Conservation (phyloP, 2,888 invertebrate genomes). For the Acrocyrtus sp. region DNA sequence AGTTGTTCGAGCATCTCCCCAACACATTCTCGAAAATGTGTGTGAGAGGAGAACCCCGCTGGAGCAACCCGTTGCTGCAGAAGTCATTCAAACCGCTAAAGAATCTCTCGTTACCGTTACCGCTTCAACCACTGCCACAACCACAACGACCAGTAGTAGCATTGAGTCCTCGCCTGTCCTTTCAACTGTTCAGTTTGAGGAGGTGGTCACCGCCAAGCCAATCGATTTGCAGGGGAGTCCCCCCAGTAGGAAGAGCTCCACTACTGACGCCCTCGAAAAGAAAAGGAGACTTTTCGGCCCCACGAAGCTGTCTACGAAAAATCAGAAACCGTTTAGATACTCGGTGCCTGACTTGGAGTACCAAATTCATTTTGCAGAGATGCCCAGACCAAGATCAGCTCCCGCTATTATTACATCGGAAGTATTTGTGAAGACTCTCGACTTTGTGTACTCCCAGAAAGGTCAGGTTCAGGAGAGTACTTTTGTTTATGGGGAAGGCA, state of each 20-base stretch:
- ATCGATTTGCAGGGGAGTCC: background rate
- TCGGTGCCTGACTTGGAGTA: constrained; percentile 63
- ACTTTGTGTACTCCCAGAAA: constrained; percentile 57
- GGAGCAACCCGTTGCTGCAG: constrained; percentile 33
- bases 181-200: background rate
- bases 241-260: constrained; percentile 19
- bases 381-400: constrained; percentile 61
- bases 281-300: constrained; percentile 58
- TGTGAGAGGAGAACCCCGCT: constrained; percentile 52
- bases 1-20: constrained; percentile 58
- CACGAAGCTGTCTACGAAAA: constrained; percentile 58
- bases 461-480: constrained; percentile 45
- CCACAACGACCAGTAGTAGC: background rate
- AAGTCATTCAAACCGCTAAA: constrained; percentile 39
- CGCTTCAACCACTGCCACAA: constrained; percentile 13
- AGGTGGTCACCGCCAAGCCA: background rate
- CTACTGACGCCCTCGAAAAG: constrained; percentile 37
- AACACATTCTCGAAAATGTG: constrained; percentile 62
- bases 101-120: constrained; percentile 39
- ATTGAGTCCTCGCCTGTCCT: constrained; percentile 1
- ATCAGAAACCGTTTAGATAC: constrained; percentile 53
- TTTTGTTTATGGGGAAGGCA: constrained; percentile 30
- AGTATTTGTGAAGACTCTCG: constrained; percentile 62
- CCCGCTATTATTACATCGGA: constrained; percentile 63
- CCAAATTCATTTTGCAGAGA: constrained; percentile 60